Conservation (phyloP, 2,113 vertebrate genomes). For the Nannobrachium achirus region DNA sequence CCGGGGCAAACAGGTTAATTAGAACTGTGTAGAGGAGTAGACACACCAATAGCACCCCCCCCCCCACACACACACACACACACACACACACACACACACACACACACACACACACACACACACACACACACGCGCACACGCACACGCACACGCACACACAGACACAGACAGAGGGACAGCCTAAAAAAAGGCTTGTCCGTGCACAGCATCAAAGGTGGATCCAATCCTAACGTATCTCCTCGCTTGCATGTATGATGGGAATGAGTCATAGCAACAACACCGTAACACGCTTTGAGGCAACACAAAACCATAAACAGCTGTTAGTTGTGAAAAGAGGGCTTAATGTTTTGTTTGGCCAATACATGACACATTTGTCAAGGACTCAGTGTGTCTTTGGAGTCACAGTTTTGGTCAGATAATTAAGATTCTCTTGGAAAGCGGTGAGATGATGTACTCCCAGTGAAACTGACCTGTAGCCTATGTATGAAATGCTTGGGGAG, state of each 20-base stretch:
- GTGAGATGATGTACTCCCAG: conserved; percentile 48
- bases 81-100: conserved; percentile 40
- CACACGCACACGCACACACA: conserved; percentile 1
- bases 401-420: conserved; percentile 33
- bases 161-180: conserved; percentile 36
- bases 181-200: conserved; percentile 60
- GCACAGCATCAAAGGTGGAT: conserved; percentile 59
- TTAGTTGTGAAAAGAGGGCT: conserved; percentile 48
- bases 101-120: conserved; percentile 37
- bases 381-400: conserved; percentile 8
- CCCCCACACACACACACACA: conserved; percentile 13
- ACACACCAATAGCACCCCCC: background rate
- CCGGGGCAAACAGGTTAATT: background rate
- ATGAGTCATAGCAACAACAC: conserved; percentile 61
- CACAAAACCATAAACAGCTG: conserved; percentile 60
- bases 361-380: conserved; percentile 40
- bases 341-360: conserved; percentile 50
- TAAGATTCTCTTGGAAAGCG: conserved; percentile 41
- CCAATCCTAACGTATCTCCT: conserved; percentile 53
- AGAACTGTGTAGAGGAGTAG: background rate
- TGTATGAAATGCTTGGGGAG: conserved; percentile 50
- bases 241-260: conserved; percentile 45
- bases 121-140: background rate
- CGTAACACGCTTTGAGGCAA: conserved; percentile 49
- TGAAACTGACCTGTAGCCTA: conserved; percentile 64